A percentile compares a stretch with the other conserved stretches of the same genome.
Conservation (phyloP, 2,113 vertebrate species). For the Platichthys stellatus region DNA sequence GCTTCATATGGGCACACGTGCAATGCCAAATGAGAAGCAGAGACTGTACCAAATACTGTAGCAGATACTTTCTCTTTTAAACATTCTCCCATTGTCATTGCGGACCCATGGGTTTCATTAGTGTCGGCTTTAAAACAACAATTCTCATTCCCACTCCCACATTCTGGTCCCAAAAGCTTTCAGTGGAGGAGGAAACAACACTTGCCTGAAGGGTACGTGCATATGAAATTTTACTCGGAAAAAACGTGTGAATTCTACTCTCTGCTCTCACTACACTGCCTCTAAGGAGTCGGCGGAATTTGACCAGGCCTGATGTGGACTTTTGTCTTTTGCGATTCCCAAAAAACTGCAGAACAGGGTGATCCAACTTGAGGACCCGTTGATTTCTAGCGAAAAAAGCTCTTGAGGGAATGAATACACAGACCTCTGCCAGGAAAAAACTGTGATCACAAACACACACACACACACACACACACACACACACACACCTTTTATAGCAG, state of each 20-base stretch:
- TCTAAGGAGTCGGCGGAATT: background rate
- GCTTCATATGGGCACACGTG: background rate
- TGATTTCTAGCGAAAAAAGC: background rate
- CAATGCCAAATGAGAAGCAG: constrained; percentile 32
- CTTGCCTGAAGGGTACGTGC: constrained; percentile 59
- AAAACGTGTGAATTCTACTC: constrained; percentile 22
- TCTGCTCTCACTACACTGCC: constrained; percentile 18
- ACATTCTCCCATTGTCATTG: constrained; percentile 67
- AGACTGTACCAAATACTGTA: constrained; percentile 36
- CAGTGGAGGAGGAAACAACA: constrained; percentile 56
- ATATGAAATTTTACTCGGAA: constrained; percentile 39
- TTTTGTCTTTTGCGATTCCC: background rate
- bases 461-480: too few species aligned
- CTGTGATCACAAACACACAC: background rate
- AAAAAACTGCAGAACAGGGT: background rate
- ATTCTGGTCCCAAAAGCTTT: constrained; percentile 64
- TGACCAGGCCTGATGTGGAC: background rate
- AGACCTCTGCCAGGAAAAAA: background rate
- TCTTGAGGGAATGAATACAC: background rate
- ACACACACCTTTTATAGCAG: constrained; percentile 12
- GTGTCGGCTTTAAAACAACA: constrained; percentile 73
- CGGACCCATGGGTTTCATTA: constrained; percentile 78
- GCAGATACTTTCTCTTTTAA: constrained; percentile 56
- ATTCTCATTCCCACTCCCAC: constrained; percentile 70
- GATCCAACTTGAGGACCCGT: background rate